These are phyloP conservation scores for Aelia acuminata DNA, from an alignment of 2,888 invertebrate species.

Conservation along the genomic window DNA sequence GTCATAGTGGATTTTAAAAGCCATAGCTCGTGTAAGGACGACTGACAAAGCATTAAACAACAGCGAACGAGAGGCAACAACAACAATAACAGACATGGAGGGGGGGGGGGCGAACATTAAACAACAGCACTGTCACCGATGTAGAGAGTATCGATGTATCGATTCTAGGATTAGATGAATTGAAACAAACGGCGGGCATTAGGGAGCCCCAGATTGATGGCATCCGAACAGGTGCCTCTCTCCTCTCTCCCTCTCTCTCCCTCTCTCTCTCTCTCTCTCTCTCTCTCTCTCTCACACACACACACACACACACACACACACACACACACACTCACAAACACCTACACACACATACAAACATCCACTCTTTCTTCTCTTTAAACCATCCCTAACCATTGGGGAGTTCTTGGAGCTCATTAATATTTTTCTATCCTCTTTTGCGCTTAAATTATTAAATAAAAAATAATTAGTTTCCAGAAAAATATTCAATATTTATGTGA, in stretches of 20 bases:
- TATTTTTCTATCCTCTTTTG: too few relatives aligned
- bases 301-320: too few relatives aligned
- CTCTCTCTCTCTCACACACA: too few relatives aligned
- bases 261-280: background rate
- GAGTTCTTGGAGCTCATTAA: too few relatives aligned
- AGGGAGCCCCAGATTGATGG: background rate
- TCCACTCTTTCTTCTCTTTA: too few relatives aligned
- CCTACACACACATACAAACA: too few relatives aligned
- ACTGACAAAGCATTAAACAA: background rate
- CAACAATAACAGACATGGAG: background rate
- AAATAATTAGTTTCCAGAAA: too few relatives aligned
- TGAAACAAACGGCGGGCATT: slow-evolving; percentile 17
- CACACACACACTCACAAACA: too few relatives aligned
- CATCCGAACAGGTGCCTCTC: background rate
- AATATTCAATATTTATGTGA: too few relatives aligned
- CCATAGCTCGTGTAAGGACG: background rate
- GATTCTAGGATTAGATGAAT: background rate
- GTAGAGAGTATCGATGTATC: slow-evolving; percentile 21
- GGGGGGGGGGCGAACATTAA: background rate
- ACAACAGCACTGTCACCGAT: background rate
- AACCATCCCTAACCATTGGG: too few relatives aligned
- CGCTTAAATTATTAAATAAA: too few relatives aligned
- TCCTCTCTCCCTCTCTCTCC: background rate
- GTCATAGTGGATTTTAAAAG: background rate
- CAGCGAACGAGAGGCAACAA: background rate